Percentiles rank a stretch among this genome's conserved stretches.
Evolutionary conservation across 2,797 vertebrate genomes (phyloP).

Genomic region (Coregonus sp.): DNA sequence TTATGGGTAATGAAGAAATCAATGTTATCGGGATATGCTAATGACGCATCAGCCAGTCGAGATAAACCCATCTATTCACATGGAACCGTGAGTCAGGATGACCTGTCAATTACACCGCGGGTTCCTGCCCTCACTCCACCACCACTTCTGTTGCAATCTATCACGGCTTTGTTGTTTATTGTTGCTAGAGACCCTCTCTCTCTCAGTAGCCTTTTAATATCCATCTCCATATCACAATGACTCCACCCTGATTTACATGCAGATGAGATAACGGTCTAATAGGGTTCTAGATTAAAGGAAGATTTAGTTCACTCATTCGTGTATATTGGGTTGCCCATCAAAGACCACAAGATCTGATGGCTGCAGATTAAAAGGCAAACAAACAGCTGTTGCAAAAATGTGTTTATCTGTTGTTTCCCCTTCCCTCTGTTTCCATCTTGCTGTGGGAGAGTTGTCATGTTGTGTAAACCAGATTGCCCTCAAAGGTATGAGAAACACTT

Average conservation of each 20-base stretch:
- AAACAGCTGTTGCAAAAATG: conserved; percentile 80
- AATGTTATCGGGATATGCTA: conserved; percentile 82
- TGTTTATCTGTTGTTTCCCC: conserved; percentile 56
- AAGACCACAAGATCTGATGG: conserved; percentile 86
- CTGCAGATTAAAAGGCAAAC: conserved; percentile 85
- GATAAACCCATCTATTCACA: conserved; percentile 72
- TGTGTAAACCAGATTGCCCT: conserved; percentile 22
- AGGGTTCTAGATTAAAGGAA: conserved; percentile 87
- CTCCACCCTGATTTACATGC: conserved; percentile 85
- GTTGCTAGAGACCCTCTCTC: conserved; percentile 42
- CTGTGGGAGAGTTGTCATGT: conserved; percentile 12
- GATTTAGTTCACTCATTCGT: conserved; percentile 91
- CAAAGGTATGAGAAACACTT: background rate
- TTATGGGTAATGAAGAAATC: conserved; percentile 80
- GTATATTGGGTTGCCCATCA: conserved; percentile 83
- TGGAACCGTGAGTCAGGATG: conserved; percentile 49
- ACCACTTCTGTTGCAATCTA: conserved; percentile 52
- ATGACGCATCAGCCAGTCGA: conserved; percentile 68
- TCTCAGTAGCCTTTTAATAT: conserved; percentile 71
- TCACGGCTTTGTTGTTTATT: conserved; percentile 60
- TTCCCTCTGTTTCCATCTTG: conserved; percentile 16
- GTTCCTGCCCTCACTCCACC: conserved; percentile 44
- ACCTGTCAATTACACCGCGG: conserved; percentile 64
- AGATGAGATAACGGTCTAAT: conserved; percentile 81
- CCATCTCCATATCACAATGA: conserved; percentile 83